phyloP scores from a whole-genome alignment of 2,888 invertebrate species.

The Drosophila ustulata region DNA sequence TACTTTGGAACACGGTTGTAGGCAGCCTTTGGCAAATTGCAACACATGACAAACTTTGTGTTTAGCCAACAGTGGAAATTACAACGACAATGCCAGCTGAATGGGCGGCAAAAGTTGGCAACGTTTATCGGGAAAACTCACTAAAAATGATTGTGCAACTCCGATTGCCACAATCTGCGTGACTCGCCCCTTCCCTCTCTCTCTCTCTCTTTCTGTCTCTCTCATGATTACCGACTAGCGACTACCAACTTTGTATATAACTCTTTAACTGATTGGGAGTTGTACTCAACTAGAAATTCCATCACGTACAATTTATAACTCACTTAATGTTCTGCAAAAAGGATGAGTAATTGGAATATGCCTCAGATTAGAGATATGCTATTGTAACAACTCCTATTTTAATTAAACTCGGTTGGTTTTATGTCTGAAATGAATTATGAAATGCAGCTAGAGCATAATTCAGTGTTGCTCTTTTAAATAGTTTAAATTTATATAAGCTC shows the following conservation, averaged over 20 bases:
- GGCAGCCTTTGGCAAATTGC: constrained; percentile 59
- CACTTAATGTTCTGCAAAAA: constrained; percentile 7
- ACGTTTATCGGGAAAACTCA: constrained; percentile 44
- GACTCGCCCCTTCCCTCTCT: background rate
- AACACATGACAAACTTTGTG: constrained; percentile 77
- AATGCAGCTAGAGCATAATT: background rate
- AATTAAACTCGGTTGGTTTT: constrained; percentile 8
- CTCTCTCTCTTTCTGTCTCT: background rate
- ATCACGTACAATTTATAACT: constrained; percentile 34
- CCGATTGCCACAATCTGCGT: constrained; percentile 33
- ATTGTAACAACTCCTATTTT: constrained; percentile 1
- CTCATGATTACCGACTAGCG: background rate
- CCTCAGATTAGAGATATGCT: constrained; percentile 7
- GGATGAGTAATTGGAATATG: constrained; percentile 29
- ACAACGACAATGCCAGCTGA: constrained; percentile 31
- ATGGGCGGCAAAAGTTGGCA: constrained; percentile 44
- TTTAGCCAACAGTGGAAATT: constrained; percentile 76
- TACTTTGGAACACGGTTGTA: constrained; percentile 21
- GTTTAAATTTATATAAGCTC: background rate
- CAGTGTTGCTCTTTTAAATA: background rate
- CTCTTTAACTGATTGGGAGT: constrained; percentile 35
- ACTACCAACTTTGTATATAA: constrained; percentile 9
- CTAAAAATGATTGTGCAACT: constrained; percentile 55
- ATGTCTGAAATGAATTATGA: constrained; percentile 1
- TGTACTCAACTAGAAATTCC: constrained; percentile 15